Conservation (phyloP, 2,113 vertebrate genomes). For the Ursus arctos region DNA sequence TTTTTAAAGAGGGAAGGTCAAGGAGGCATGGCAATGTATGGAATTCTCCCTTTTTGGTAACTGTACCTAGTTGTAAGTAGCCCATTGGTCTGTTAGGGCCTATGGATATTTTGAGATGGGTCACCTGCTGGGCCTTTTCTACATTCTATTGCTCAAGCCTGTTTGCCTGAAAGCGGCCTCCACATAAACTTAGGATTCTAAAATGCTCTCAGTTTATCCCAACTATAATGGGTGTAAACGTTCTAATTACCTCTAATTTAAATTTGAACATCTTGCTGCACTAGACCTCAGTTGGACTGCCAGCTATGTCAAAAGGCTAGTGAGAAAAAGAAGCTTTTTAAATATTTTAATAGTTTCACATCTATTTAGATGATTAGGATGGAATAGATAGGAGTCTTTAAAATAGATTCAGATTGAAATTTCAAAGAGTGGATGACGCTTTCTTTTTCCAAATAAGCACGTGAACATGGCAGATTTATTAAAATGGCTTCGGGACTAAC, state of each 20-base stretch:
- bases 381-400: background rate
- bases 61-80: background rate
- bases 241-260: slow-evolving; percentile 66
- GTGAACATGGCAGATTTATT: background rate
- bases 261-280: slow-evolving; percentile 42
- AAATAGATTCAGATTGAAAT: slow-evolving; percentile 51
- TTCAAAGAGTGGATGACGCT: slow-evolving; percentile 45
- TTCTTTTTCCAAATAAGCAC: slow-evolving; percentile 40
- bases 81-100: background rate
- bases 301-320: slow-evolving; percentile 51
- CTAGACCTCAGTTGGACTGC: slow-evolving; percentile 29
- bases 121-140: background rate
- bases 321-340: slow-evolving; percentile 60
- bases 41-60: background rate
- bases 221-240: slow-evolving; percentile 15
- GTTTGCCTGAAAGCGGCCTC: background rate
- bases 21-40: background rate
- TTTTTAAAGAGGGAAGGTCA: background rate
- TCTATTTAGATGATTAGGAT: background rate
- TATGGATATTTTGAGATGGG: background rate
- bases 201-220: background rate
- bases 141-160: background rate
- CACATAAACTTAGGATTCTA: background rate
- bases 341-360: slow-evolving; percentile 52
- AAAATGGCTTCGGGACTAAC: slow-evolving; percentile 15